Percentiles rank a stretch among this genome's conserved stretches.
phyloP scores from a whole-genome alignment of 1,140 invertebrate species.

The Drosophila orena region DNA sequence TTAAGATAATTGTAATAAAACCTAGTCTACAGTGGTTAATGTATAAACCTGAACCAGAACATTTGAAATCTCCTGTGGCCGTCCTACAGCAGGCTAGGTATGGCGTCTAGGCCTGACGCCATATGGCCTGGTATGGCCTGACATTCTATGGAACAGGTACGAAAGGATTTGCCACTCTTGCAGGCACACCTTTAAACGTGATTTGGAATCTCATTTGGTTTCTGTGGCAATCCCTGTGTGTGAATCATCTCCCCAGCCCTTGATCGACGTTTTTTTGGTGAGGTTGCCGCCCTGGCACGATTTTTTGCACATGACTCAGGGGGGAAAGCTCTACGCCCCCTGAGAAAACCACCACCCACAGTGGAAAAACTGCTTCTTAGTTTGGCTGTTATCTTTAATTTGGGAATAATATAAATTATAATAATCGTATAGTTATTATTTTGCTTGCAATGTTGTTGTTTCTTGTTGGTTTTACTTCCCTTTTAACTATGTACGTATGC shows the following conservation, averaged over 20 bases:
- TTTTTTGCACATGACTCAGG: slow-evolving; percentile 69
- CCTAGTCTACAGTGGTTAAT: background rate
- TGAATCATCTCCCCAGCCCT: slow-evolving; percentile 4
- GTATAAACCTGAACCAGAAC: no score
- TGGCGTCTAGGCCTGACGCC: no score
- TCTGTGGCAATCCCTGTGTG: background rate
- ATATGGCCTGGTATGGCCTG: no score
- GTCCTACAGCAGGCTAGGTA: no score
- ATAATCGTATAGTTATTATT: slow-evolving; percentile 81
- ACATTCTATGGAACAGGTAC: no score
- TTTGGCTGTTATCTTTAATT: slow-evolving; percentile 83
- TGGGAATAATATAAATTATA: slow-evolving; percentile 84
- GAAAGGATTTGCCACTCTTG: no score
- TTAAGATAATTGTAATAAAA: slow-evolving; percentile 14
- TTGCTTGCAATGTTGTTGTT: slow-evolving; percentile 75
- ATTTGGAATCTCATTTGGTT: background rate
- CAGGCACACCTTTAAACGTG: background rate
- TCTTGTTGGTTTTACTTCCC: slow-evolving; percentile 75
- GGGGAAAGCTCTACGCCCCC: slow-evolving; percentile 46
- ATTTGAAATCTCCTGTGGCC: no score
- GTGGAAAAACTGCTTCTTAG: slow-evolving; percentile 34
- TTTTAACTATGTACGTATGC: slow-evolving; percentile 70
- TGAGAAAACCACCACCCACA: background rate
- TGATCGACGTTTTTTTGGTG: slow-evolving; percentile 11
- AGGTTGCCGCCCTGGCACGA: slow-evolving; percentile 35